Percentiles rank a stretch among this genome's conserved stretches.
Evolutionary conservation across 2,113 vertebrate genomes (phyloP).

Genomic region (Xiphophorus couchianus): DNA sequence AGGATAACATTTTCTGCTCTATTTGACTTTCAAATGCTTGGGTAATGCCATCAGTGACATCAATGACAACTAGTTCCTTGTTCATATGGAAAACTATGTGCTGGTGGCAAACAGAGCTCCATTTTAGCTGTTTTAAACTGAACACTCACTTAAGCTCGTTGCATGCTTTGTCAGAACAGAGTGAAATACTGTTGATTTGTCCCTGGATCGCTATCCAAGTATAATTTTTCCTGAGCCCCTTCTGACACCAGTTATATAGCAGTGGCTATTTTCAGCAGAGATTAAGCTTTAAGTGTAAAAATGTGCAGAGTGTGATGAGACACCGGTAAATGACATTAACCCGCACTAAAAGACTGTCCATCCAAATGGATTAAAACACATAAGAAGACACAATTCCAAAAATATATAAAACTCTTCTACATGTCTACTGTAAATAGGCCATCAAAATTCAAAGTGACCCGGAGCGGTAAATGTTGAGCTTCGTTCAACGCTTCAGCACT

Average conservation of each 20-base stretch:
- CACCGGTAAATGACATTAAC: neutral
- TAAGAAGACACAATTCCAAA: neutral
- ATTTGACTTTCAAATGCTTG: slow-evolving; percentile 50
- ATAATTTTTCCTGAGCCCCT: neutral
- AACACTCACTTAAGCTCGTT: slow-evolving; percentile 12
- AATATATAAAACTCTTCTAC: neutral
- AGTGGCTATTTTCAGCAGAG: neutral
- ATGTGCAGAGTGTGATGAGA: neutral
- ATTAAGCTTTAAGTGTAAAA: slow-evolving; percentile 1
- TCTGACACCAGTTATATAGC: neutral
- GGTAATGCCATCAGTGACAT: neutral
- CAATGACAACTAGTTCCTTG: slow-evolving; percentile 31
- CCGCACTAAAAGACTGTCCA: neutral
- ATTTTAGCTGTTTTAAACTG: slow-evolving; percentile 14
- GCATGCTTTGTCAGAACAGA: slow-evolving; percentile 14
- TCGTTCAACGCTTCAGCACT: too few species aligned
- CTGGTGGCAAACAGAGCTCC: slow-evolving; percentile 3
- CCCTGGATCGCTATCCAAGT: slow-evolving; percentile 1
- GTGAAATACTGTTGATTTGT: slow-evolving; percentile 13
- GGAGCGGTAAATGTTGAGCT: neutral
- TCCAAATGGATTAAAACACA: neutral
- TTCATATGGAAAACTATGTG: slow-evolving; percentile 18
- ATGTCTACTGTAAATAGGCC: neutral
- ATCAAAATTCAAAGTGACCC: neutral
- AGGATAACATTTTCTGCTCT: neutral